Conservation (phyloP, 2,888 invertebrate species). For the Lepidonotus clava region DNA sequence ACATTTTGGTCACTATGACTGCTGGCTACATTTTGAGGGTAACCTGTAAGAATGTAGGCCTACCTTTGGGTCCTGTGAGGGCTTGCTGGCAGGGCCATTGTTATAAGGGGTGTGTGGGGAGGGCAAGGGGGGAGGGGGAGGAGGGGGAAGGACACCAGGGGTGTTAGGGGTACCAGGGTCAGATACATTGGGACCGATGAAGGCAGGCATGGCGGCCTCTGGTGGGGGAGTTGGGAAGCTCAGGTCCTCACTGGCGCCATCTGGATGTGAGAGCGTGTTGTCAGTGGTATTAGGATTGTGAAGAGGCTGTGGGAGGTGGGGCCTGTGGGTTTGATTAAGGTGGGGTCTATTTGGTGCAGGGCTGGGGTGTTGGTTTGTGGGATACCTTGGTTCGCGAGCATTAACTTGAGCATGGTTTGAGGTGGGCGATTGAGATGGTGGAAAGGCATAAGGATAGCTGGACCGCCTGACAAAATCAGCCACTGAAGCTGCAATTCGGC, state of each 20-base stretch:
- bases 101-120: not conserved
- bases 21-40: not conserved
- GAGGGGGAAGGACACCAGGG: slow-evolving; percentile 23
- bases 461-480: not conserved
- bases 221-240: slow-evolving; percentile 45
- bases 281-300: not conserved
- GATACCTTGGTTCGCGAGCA: not conserved
- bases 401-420: not conserved
- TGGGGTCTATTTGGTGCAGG: not conserved
- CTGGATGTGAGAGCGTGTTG: slow-evolving; percentile 3
- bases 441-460: slow-evolving; percentile 32
- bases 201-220: not conserved
- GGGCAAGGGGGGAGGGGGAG: slow-evolving; percentile 34
- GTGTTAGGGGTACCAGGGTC: not conserved
- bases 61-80: slow-evolving; percentile 3
- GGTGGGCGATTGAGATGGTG: not conserved
- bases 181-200: not conserved
- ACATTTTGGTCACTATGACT: no score
- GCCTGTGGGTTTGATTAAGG: no score
- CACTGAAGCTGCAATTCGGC: not conserved
- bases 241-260: slow-evolving; percentile 47
- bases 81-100: not conserved
- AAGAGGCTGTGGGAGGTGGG: not conserved
- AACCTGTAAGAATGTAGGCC: not conserved
- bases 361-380: not conserved